Evolutionary conservation across 1,140 invertebrate genomes (phyloP).

Genomic region (Philotrypesis tridentata): DNA sequence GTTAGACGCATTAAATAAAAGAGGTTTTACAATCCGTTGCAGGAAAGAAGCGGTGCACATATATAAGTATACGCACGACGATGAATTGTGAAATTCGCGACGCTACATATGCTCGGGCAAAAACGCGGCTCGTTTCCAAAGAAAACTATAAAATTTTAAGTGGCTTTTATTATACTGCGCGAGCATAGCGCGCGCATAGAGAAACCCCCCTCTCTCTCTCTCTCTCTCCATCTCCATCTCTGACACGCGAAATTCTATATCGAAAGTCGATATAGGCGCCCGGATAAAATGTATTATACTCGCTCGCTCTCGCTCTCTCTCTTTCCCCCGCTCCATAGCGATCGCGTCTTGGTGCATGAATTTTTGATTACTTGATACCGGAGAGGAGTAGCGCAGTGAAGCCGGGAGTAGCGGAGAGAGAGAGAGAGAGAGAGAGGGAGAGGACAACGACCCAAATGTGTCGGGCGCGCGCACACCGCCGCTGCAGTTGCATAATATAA

Average conservation of each 20-base stretch:
- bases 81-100: slow-evolving; percentile 30
- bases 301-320: background rate
- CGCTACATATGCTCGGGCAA: background rate
- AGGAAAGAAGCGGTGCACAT: background rate
- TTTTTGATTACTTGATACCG: slow-evolving; percentile 41
- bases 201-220: too few species aligned
- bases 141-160: slow-evolving; percentile 33
- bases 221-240: background rate
- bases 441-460: slow-evolving; percentile 17
- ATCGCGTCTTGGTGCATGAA: slow-evolving; percentile 38
- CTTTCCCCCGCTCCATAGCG: too few species aligned
- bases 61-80: background rate
- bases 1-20: background rate
- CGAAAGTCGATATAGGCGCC: slow-evolving; percentile 36
- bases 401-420: too few species aligned
- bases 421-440: too few species aligned
- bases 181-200: background rate
- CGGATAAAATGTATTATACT: slow-evolving; percentile 30
- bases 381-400: background rate
- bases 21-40: background rate
- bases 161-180: slow-evolving; percentile 31
- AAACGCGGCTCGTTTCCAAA: background rate
- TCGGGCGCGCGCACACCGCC: background rate
- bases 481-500: background rate
- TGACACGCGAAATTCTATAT: slow-evolving; percentile 16